Conservation (phyloP, 1,140 invertebrate species). For the Rhagoletis zephyria region DNA sequence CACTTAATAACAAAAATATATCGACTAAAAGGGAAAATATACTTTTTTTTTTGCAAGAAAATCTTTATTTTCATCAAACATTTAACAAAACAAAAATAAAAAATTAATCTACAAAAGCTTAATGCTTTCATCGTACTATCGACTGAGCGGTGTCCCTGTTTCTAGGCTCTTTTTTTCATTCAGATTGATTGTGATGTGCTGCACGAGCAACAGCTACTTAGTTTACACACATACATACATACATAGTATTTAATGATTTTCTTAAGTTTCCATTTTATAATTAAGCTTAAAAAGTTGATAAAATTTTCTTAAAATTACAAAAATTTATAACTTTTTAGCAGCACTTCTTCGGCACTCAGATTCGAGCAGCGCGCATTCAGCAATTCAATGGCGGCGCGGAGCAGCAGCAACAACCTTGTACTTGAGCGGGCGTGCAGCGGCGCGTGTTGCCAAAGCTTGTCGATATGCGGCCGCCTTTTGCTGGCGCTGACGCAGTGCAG, state of each 20-base stretch:
- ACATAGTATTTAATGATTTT: slow-evolving; percentile 19
- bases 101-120: slow-evolving; percentile 1
- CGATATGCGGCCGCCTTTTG: slow-evolving; percentile 48
- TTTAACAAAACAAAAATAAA: not conserved
- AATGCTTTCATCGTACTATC: not conserved
- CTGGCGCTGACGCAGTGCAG: slow-evolving; percentile 31
- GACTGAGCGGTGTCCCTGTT: not conserved
- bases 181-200: not conserved
- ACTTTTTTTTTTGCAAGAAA: not conserved
- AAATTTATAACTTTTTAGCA: slow-evolving; percentile 43
- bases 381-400: slow-evolving; percentile 12
- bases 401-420: not conserved
- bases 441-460: slow-evolving; percentile 20
- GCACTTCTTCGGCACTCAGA: not conserved
- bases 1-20: too few relatives aligned
- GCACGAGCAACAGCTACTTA: not conserved
- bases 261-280: not conserved
- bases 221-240: slow-evolving; percentile 32
- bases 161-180: not conserved
- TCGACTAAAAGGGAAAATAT: too few relatives aligned
- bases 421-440: slow-evolving; percentile 11
- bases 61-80: slow-evolving; percentile 2
- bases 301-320: slow-evolving; percentile 31
- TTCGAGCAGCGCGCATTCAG: not conserved
- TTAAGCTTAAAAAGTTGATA: slow-evolving; percentile 12